These are phyloP conservation scores for Sylvia atricapilla DNA, from an alignment of 2,113 vertebrate species.

Conservation along the genomic window DNA sequence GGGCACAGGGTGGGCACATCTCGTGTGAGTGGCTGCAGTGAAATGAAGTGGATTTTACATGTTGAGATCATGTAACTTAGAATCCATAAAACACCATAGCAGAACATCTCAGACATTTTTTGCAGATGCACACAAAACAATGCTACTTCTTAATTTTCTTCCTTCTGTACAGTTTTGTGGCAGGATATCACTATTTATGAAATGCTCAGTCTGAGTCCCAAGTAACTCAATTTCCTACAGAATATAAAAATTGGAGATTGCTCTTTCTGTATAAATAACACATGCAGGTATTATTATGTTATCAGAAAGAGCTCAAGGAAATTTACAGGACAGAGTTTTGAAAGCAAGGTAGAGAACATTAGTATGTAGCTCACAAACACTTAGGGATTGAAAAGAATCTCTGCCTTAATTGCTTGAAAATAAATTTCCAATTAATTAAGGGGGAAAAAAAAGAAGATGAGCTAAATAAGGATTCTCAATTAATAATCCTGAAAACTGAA, in stretches of 20 bases:
- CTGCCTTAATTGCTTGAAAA: slow-evolving; percentile 34
- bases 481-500: slow-evolving; percentile 56
- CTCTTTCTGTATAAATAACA: background rate
- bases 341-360: background rate
- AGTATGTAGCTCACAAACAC: background rate
- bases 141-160: background rate
- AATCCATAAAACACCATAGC: background rate
- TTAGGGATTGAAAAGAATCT: background rate
- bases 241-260: background rate
- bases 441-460: background rate
- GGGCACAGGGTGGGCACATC: background rate
- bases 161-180: background rate
- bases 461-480: slow-evolving; percentile 44
- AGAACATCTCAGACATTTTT: background rate
- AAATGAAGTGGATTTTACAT: background rate
- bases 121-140: background rate
- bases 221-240: background rate
- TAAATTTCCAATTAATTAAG: slow-evolving; percentile 62
- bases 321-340: background rate
- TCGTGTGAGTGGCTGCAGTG: accelerated
- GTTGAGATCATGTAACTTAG: background rate
- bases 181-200: background rate
- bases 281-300: background rate
- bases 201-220: background rate
- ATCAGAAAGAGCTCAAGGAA: background rate